These are phyloP conservation scores for Acipenser ruthenus DNA, from an alignment of 2,797 vertebrate genomes.

Conservation along the genomic window DNA sequence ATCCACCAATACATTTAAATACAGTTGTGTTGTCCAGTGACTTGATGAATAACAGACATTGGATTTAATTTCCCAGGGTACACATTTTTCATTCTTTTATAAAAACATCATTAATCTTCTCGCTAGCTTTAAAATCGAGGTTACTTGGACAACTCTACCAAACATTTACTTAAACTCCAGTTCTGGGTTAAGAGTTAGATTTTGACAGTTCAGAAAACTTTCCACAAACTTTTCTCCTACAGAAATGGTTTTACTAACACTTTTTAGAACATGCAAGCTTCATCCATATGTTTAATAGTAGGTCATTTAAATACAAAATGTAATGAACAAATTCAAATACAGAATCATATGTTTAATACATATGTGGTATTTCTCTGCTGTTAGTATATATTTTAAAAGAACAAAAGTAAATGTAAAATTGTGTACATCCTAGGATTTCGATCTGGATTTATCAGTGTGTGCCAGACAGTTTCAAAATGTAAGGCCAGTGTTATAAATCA, in stretches of 20 bases:
- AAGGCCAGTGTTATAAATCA: too few relatives aligned
- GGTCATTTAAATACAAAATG: too few relatives aligned
- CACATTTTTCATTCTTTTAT: background rate
- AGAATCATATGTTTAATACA: too few relatives aligned
- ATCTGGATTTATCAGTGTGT: too few relatives aligned
- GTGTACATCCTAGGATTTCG: too few relatives aligned
- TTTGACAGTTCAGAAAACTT: background rate
- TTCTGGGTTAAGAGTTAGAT: background rate
- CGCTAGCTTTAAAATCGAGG: background rate
- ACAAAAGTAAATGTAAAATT: too few relatives aligned
- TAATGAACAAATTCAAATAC: too few relatives aligned
- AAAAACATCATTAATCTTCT: background rate
- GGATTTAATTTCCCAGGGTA: background rate
- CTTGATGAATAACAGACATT: conserved; percentile 9
- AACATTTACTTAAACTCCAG: background rate
- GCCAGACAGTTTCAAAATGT: too few relatives aligned
- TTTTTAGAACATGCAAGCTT: background rate
- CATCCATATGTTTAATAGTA: too few relatives aligned
- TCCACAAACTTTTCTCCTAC: background rate
- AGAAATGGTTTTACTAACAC: background rate
- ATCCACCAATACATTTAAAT: background rate
- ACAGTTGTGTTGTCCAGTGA: background rate
- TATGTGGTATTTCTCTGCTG: too few relatives aligned
- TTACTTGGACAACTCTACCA: background rate
- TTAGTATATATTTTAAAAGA: background rate